These are phyloP conservation scores for Oryzias dopingdopingensis DNA, from an alignment of 2,797 vertebrate genomes.

Conservation along the genomic window DNA sequence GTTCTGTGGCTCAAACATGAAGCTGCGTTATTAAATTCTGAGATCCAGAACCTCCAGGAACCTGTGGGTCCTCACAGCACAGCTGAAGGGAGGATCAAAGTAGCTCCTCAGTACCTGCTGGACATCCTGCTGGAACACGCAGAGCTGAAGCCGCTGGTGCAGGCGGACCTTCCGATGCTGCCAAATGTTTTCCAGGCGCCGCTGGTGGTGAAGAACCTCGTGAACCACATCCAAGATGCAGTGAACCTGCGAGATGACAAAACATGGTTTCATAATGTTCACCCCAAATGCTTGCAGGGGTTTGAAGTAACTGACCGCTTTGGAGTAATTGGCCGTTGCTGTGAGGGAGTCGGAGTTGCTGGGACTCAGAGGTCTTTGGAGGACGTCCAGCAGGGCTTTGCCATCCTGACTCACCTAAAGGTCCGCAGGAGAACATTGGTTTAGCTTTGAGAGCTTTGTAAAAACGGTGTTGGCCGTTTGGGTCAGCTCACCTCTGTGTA, in stretches of 20 bases:
- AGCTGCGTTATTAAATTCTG: too few species aligned
- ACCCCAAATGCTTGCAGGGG: neutral
- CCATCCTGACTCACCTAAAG: constrained; percentile 95
- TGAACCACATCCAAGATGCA: constrained; percentile 89
- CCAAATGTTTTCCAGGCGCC: constrained; percentile 95
- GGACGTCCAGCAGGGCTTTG: constrained; percentile 93
- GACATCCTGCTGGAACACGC: constrained; percentile 98
- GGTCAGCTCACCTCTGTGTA: constrained; percentile 80
- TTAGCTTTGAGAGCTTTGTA: too few species aligned
- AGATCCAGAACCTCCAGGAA: too few species aligned
- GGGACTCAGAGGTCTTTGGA: constrained; percentile 94
- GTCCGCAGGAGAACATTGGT: constrained; percentile 12
- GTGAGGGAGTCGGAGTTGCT: constrained; percentile 96
- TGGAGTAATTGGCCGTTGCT: constrained; percentile 97
- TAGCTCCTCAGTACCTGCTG: constrained; percentile 84
- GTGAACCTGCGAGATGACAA: constrained; percentile 52
- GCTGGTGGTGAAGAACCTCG: constrained; percentile 94
- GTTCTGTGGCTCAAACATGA: too few species aligned
- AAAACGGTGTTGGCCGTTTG: neutral
- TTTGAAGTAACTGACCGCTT: constrained; percentile 80
- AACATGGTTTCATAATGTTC: neutral
- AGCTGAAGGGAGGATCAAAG: too few species aligned
- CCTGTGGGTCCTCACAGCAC: too few species aligned
- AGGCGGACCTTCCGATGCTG: constrained; percentile 96
- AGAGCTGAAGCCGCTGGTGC: constrained; percentile 96